These are phyloP conservation scores for Macrotrachela quadricornifera DNA, from an alignment of 1,140 invertebrate genomes.

Conservation along the genomic window DNA sequence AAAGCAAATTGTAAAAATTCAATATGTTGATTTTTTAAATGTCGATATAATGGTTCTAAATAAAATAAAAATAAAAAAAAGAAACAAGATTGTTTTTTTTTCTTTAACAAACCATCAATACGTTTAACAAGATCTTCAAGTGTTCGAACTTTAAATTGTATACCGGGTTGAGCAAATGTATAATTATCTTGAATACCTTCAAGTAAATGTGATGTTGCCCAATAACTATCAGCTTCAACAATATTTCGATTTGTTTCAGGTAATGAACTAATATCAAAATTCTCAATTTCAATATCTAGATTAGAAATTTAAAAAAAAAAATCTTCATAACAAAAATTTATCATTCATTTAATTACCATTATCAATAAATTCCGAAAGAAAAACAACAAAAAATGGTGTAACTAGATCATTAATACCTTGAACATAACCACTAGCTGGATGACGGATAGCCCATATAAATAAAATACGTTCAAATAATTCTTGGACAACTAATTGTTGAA, in stretches of 20 bases:
- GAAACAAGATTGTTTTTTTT: background rate
- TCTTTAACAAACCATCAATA: conserved; percentile 52
- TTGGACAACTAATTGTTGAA: conserved; percentile 76
- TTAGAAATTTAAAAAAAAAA: background rate
- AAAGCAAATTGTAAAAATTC: conserved; percentile 99
- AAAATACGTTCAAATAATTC: conserved; percentile 89
- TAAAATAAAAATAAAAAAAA: background rate
- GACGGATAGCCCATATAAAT: conserved; percentile 95
- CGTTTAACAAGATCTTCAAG: conserved; percentile 81
- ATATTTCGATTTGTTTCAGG: conserved; percentile 51
- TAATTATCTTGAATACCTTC: conserved; percentile 99
- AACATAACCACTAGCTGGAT: conserved; percentile 96
- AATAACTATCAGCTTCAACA: conserved; percentile 95
- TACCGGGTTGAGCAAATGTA: conserved; percentile 96
- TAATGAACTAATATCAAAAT: conserved; percentile 57
- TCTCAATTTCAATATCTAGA: conserved; percentile 56
- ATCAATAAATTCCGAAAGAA: conserved; percentile 71
- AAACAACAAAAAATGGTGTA: conserved; percentile 96
- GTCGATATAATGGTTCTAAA: conserved; percentile 23
- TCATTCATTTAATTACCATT: conserved; percentile 23
- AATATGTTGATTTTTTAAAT: conserved; percentile 72
- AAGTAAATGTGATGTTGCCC: conserved; percentile 90
- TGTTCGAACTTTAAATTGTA: conserved; percentile 70
- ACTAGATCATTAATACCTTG: conserved; percentile 97
- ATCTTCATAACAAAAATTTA: background rate